Evolutionary conservation across 2,113 vertebrate species (phyloP).

Genomic region (Festucalex cinctus): DNA sequence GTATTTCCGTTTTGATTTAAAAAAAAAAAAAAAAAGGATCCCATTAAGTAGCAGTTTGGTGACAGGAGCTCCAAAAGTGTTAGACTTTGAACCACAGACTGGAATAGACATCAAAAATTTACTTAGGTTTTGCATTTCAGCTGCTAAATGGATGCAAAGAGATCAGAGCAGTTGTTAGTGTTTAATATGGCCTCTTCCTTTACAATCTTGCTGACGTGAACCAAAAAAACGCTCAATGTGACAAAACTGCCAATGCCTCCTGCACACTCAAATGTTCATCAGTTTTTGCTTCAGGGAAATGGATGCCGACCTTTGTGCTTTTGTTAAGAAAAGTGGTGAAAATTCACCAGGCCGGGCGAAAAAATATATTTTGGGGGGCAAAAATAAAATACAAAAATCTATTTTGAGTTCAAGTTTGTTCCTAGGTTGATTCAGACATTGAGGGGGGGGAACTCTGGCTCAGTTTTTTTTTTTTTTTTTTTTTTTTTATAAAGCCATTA

Average conservation of each 20-base stretch:
- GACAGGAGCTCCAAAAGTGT: constrained; percentile 16
- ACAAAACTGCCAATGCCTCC: constrained; percentile 15
- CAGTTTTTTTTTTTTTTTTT: no score
- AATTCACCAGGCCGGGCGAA: neutral
- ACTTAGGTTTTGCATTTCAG: constrained; percentile 23
- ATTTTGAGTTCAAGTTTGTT: constrained; percentile 10
- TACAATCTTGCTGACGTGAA: constrained; percentile 2
- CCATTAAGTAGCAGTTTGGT: constrained; percentile 20
- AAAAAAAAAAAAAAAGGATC: no score
- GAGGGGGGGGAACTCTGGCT: constrained; percentile 36
- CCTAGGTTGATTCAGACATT: constrained; percentile 12
- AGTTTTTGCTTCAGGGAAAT: constrained; percentile 5
- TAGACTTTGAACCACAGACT: constrained; percentile 6
- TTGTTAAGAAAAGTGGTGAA: neutral
- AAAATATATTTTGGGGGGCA: neutral
- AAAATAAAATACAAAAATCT: neutral
- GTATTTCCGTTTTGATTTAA: constrained; percentile 36
- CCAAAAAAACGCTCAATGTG: constrained; percentile 15
- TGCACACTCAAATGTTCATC: neutral
- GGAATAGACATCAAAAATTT: constrained; percentile 31
- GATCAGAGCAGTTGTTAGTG: constrained; percentile 31
- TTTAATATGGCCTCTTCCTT: constrained; percentile 20
- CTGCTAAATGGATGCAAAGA: constrained; percentile 40
- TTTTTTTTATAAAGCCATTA: constrained; percentile 35
- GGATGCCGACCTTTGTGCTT: constrained; percentile 3